Base-by-base conservation (phyloP, 2,888 invertebrate genomes). In the Diarsia dahlii region DNA sequence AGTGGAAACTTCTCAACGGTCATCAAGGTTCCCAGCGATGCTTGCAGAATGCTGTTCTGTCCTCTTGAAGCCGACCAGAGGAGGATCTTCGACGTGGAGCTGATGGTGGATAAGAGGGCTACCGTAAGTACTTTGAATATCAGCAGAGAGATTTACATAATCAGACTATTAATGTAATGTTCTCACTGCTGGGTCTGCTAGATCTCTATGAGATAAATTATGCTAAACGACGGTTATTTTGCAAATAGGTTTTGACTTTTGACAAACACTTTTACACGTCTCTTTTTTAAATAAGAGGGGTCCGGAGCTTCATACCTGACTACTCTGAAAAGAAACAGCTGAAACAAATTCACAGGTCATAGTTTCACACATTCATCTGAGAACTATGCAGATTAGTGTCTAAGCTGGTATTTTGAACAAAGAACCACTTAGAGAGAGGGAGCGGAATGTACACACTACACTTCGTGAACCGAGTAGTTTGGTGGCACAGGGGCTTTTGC, bases 41-140 rank as follows among this genome's bases (percentile, higher is more conserved):
- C 90, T 20, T 95, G 95, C 74, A 84, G 78, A 0, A 76, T 91
- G 78, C 81, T 92, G 28, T 84, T 85, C 50, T 94, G 95, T 48
- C 95, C 95, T 0, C 66, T 95, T 4, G 86, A 90, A 54, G 88
- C 91, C 3, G 84, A 89, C 3, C 89, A 91, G 60, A 88, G 92
- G 34, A 90, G 91, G 46, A 89, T 90, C 45, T 91, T 94, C 28
- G 92, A 94, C 67, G 80, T 93, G 1, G 89, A 92, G 34, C 85
- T 95, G 23, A 76, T 80, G 3, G 67, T 94, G 63, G 90, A 90
- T 50, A 93, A 92, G 64, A 89, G 86, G 56, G 86, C 87, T 68
- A 82, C 88, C n/a, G 94, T 94, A 77, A 90, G 92, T 90, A 28
- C 20, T 12, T 13, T 15, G 0, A 2, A 34, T 50, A 9, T 46